Evolutionary conservation across 2,113 vertebrate species (phyloP).

Genomic region (Montifringilla adamsi): DNA sequence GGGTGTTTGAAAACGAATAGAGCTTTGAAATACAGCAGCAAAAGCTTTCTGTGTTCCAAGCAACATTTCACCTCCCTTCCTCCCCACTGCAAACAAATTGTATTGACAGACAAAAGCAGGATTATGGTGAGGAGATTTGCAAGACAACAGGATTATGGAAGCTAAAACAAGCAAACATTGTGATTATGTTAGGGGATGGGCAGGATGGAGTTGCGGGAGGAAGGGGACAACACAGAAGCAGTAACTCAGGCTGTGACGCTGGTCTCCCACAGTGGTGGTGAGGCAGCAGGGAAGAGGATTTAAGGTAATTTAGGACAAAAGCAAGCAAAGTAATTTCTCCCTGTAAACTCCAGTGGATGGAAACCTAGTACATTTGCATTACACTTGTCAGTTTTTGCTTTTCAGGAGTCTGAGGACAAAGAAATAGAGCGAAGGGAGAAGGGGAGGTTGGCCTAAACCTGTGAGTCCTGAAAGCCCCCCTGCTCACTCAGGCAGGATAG

Average conservation of each 20-base stretch:
- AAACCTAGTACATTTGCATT: background rate
- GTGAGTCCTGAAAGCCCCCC: background rate
- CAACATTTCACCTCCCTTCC: constrained; percentile 1
- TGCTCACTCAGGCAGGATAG: constrained; percentile 36
- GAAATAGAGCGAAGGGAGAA: background rate
- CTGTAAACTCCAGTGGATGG: background rate
- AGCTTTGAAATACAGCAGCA: background rate
- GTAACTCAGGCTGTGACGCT: background rate
- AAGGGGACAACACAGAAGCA: background rate
- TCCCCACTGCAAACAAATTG: constrained; percentile 59
- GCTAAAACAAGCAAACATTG: constrained; percentile 60
- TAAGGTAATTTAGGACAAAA: constrained; percentile 5
- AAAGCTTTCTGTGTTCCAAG: constrained; percentile 12
- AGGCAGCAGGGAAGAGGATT: background rate
- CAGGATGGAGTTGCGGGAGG: background rate
- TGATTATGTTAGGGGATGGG: constrained; percentile 49
- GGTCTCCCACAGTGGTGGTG: background rate
- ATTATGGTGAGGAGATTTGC: constrained; percentile 70
- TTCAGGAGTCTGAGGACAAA: background rate
- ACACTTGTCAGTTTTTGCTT: background rate
- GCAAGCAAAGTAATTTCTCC: background rate
- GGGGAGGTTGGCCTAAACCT: constrained; percentile 6
- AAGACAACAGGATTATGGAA: constrained; percentile 65
- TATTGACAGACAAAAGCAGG: constrained; percentile 67
- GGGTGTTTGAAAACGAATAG: background rate